Base-by-base conservation (phyloP, 2,113 vertebrate species). In the Alectura lathami region DNA sequence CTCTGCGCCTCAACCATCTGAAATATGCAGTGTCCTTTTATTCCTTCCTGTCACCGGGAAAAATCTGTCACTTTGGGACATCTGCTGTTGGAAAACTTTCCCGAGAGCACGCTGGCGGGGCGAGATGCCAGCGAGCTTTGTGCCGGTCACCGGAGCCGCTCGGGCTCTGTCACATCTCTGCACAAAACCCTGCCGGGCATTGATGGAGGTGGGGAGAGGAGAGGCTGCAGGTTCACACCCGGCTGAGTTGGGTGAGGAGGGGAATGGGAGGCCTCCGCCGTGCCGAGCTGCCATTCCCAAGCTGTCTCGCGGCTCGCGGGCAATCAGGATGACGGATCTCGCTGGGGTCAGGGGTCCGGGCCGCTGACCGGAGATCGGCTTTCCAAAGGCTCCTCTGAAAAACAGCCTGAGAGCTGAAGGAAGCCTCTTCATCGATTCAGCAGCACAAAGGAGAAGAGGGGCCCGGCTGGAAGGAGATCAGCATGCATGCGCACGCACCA, bases 271-370 rank as follows among this genome's bases (percentile, higher is more conserved):
- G 92, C 93, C 91, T 85, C 74, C 1, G 8, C 86, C 17, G 51
- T 81, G 91, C 42, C 29, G 89, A 79, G 77, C 63, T 72, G 3
- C 32, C 91, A 87, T 96, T 94, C 83, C 96, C 96, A 95, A 97
- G 98, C 97, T 97, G 97, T 97, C 97, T 97, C 90, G 88, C 86
- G 78, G 95, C 53, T 98, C 95, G 97, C 70, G 94, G 96, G 96
- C 97, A 97, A 97, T 96, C 97, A 98, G 98, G 97, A 98, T 98
- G 98, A 98, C 97, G 98, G 98, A 99, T 98, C 98, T 97, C 96
- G 90, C 93, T 84, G 32, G 2, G 96, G 98, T 98, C 97, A 98
- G 85, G 96, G 98, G 97, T 98, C 98, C 93, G 97, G 97, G 97
- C 96, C 97, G 80, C 75, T 96, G 97, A 98, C 97, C 94, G 88